A percentile compares a stretch with the other conserved stretches of the same genome.
These are phyloP conservation scores for Spodoptera exigua DNA, from an alignment of 2,888 invertebrate species.

Conservation along the genomic window DNA sequence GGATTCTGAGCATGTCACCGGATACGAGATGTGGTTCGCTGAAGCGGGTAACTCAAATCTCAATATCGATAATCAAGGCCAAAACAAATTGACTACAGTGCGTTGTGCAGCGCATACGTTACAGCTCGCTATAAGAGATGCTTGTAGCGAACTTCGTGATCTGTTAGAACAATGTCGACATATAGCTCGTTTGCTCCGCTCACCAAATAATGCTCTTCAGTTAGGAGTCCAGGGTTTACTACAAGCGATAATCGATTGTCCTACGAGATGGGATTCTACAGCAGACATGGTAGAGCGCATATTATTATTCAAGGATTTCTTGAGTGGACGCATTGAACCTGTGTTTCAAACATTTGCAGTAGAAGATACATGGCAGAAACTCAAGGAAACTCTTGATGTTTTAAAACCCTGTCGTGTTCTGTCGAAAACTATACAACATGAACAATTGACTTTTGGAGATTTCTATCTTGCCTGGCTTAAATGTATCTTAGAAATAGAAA, in stretches of 20 bases:
- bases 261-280: conserved; percentile 18
- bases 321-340: conserved; percentile 1
- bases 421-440: conserved; percentile 10
- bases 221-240: conserved; percentile 11
- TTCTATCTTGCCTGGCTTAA: conserved; percentile 4
- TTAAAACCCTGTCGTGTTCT: conserved; percentile 11
- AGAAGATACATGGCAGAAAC: conserved; percentile 10
- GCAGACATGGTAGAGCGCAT: conserved; percentile 15
- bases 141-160: conserved; percentile 9
- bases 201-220: conserved; percentile 9
- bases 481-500: conserved; percentile 3
- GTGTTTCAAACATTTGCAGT: conserved; percentile 7
- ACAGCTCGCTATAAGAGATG: conserved; percentile 17
- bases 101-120: conserved; percentile 21
- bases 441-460: conserved; percentile 8
- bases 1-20: conserved; percentile 9
- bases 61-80: conserved; percentile 13
- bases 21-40: conserved; percentile 6
- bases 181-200: conserved; percentile 9
- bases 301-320: conserved; percentile 15
- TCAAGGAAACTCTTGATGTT: conserved; percentile 6
- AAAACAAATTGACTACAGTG: conserved; percentile 23
- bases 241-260: conserved; percentile 16
- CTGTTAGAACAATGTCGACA: conserved; percentile 19
- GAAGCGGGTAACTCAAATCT: conserved; percentile 16